Base-by-base conservation (phyloP, 2,113 vertebrate species). In the Lophochroa leadbeateri region DNA sequence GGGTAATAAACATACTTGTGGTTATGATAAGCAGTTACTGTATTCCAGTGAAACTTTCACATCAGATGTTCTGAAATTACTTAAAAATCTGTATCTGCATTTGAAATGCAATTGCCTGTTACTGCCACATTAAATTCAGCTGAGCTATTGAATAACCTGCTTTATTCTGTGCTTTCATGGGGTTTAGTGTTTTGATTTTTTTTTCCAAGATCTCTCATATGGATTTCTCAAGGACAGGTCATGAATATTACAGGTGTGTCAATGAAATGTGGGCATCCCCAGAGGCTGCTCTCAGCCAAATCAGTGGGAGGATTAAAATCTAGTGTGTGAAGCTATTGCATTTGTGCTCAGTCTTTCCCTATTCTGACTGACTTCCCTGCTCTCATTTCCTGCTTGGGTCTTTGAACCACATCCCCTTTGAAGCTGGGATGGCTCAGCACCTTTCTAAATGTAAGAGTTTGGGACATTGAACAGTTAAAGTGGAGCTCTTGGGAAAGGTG, bases 1-100 rank as follows among this genome's bases (percentile, higher is more conserved):
- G 83, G 82, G 47, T 90, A 83, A 88, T 90, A 90, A 92, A 78
- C 69, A 44, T 39, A 7, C 72, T 93, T 78, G 87, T 76, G 52
- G 43, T 84, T 90, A 13, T 68, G 76, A 86, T 83, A 78, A 96
- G 69, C 52, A 71, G 64, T 92, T 84, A 68, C 80, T 75, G 68
- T 86, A 60, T 49, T 60, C 47, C 50, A 37, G 80, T 64, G 69
- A 67, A 92, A 86, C 69, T 75, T 91, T 52, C 0, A 0, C 77
- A 65, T 93, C 44, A 52, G 86, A 74, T 60, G n/a, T 60, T 75
- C 44, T 71, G 57, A 78, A 94, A 86, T 91, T 33, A 72, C 69
- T 82, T 76, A 9, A 90, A 94, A 93, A 86, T 77, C 58, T 76
- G 31, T 84, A 44, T 72, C 67, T 95, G 60, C 29, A 17, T 93